A percentile compares a stretch with the other conserved stretches of the same genome.
These are phyloP conservation scores for Acronicta alni DNA, from an alignment of 2,888 invertebrate genomes.

Conservation along the genomic window DNA sequence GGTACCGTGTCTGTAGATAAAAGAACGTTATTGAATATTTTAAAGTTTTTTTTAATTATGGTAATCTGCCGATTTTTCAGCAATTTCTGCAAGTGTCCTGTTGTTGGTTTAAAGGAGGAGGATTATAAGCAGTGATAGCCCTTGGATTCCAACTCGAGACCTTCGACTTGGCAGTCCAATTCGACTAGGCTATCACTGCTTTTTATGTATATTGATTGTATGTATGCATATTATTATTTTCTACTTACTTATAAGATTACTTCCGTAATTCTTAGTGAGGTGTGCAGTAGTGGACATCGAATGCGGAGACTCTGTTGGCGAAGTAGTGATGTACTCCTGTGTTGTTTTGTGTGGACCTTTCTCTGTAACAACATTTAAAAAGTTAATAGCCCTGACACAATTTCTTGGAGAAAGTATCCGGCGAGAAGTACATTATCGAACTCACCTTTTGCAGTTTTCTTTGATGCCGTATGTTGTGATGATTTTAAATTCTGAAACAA, in stretches of 20 bases:
- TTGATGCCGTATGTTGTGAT: constrained; percentile 74
- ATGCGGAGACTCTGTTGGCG: constrained; percentile 70
- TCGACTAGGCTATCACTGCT: too few species aligned
- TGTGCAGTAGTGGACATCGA: constrained; percentile 66
- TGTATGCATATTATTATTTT: too few species aligned
- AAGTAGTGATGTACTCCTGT: constrained; percentile 73
- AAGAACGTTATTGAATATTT: not conserved
- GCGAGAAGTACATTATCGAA: not conserved
- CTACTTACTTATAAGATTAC: constrained; percentile 64
- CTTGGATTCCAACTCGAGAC: too few species aligned
- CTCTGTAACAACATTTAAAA: constrained; percentile 63
- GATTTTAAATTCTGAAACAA: constrained; percentile 79
- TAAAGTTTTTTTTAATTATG: too few species aligned
- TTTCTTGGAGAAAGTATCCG: too few species aligned
- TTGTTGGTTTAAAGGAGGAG: too few species aligned
- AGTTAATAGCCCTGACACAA: not conserved
- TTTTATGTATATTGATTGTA: too few species aligned
- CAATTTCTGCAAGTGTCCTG: too few species aligned
- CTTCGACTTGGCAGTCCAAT: too few species aligned
- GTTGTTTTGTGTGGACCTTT: constrained; percentile 83
- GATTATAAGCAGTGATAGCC: too few species aligned
- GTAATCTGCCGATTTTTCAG: too few species aligned
- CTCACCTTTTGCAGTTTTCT: constrained; percentile 81
- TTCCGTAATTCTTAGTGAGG: constrained; percentile 73
- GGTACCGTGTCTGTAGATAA: constrained; percentile 43